phyloP scores from a whole-genome alignment of 2,888 invertebrate species.

The Tigriopus californicus region DNA sequence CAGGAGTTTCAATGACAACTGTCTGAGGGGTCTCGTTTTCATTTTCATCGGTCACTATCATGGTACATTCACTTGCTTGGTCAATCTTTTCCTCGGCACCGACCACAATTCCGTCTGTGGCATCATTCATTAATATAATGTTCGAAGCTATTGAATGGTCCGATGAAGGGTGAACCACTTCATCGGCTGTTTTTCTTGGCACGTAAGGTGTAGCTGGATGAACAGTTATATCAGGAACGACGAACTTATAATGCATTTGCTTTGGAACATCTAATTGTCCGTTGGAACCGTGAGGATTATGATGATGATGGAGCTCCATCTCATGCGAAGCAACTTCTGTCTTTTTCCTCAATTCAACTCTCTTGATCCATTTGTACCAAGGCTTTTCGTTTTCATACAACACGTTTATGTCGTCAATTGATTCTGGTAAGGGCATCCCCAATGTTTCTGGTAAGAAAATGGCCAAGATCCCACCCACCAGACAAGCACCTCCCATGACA shows the following conservation, averaged over 20 bases:
- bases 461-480: neutral
- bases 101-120: too few species aligned
- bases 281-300: neutral
- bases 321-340: neutral
- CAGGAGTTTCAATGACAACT: too few species aligned
- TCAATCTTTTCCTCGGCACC: too few species aligned
- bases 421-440: neutral
- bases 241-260: neutral
- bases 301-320: neutral
- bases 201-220: neutral
- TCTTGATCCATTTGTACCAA: neutral
- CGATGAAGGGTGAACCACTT: too few species aligned
- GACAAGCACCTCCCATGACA: neutral
- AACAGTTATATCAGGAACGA: neutral
- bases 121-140: too few species aligned
- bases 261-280: neutral
- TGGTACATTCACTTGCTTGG: too few species aligned
- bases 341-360: neutral
- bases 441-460: conserved; percentile 2
- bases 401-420: neutral
- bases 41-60: too few species aligned
- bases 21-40: too few species aligned
- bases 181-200: neutral
- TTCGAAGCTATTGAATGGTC: too few species aligned
- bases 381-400: neutral